A percentile compares a stretch with the other conserved stretches of the same genome.
Evolutionary conservation across 2,888 invertebrate genomes (phyloP).

Genomic region (Sphinx pinastri): DNA sequence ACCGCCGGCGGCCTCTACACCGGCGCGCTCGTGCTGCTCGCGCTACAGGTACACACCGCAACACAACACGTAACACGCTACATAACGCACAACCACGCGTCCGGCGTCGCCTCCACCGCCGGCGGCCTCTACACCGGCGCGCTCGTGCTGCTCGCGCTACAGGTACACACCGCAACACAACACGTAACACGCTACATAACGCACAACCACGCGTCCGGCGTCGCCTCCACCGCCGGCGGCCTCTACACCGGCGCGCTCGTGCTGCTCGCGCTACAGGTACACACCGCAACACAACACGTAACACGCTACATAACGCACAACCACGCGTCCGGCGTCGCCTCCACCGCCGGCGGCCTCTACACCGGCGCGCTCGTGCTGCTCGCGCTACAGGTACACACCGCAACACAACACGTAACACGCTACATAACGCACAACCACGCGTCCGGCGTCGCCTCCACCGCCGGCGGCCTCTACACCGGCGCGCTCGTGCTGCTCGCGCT

Average conservation of each 20-base stretch:
- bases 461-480: no score
- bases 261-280: constrained; percentile 66
- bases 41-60: background rate
- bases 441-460: no score
- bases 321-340: no score
- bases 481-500: no score
- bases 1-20: constrained; percentile 95
- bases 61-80: background rate
- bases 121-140: no score
- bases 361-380: no score
- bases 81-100: background rate
- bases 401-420: background rate
- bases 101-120: no score
- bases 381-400: constrained; percentile 66
- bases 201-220: no score
- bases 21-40: constrained; percentile 81
- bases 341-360: no score
- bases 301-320: background rate
- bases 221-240: no score
- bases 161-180: background rate
- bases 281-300: background rate
- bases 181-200: background rate
- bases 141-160: no score
- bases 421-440: background rate
- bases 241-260: no score